Percentiles rank a stretch among this genome's conserved stretches.
These are phyloP conservation scores for Luffia ferchaultella DNA, from an alignment of 2,888 invertebrate species.

Conservation along the genomic window DNA sequence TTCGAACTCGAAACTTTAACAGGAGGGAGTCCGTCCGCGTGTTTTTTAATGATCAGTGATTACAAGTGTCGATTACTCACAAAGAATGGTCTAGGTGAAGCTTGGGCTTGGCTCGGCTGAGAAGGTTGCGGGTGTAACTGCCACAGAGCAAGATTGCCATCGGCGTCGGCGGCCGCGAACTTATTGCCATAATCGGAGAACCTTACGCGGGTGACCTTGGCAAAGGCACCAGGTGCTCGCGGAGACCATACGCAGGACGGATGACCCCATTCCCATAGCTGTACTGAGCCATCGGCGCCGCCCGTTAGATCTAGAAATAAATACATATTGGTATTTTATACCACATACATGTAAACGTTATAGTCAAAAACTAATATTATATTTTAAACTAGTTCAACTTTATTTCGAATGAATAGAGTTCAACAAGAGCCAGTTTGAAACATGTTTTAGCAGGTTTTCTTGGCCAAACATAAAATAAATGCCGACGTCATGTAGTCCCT, in stretches of 20 bases:
- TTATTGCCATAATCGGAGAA: constrained; percentile 98
- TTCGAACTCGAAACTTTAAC: too few relatives aligned
- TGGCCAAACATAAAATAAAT: too few relatives aligned
- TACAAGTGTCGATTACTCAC: too few relatives aligned
- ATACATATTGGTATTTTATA: too few relatives aligned
- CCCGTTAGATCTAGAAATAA: constrained; percentile 83
- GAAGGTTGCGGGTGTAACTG: constrained; percentile 81
- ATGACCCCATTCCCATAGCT: constrained; percentile 99
- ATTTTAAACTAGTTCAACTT: neutral
- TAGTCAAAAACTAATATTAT: neutral
- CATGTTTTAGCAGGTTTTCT: too few relatives aligned
- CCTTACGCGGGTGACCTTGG: constrained; percentile 93
- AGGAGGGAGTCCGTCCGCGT: too few relatives aligned
- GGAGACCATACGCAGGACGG: constrained; percentile 89
- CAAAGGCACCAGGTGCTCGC: constrained; percentile 92
- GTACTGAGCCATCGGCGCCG: constrained; percentile 94
- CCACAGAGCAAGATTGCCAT: constrained; percentile 96
- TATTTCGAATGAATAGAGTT: too few relatives aligned
- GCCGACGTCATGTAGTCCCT: too few relatives aligned
- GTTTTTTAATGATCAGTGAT: too few relatives aligned
- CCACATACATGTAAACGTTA: too few relatives aligned
- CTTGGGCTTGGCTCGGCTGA: constrained; percentile 65
- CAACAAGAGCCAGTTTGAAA: too few relatives aligned
- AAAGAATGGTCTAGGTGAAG: constrained; percentile 78
- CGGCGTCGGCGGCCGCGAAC: constrained; percentile 97